Conservation (phyloP, 1,140 invertebrate species). For the Mizuhopecten yessoensis region DNA sequence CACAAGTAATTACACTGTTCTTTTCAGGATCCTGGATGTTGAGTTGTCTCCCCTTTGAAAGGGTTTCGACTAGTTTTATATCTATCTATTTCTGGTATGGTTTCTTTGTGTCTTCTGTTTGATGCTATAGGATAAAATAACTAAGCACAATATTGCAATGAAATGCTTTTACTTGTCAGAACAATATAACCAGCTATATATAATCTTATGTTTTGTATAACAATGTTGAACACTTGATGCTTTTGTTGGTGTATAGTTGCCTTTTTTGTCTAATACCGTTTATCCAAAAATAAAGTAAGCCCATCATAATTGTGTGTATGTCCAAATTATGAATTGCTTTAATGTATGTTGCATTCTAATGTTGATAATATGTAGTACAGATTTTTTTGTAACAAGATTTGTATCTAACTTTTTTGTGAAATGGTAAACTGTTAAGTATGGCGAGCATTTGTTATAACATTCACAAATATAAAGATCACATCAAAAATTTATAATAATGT, state of each 20-base stretch:
- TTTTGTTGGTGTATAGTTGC: neutral
- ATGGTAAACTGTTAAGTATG: too few relatives aligned
- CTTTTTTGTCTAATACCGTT: neutral
- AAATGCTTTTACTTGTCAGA: too few relatives aligned
- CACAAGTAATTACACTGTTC: neutral
- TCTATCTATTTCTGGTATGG: neutral
- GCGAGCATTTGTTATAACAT: too few relatives aligned
- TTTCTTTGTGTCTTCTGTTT: neutral
- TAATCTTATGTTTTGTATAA: neutral
- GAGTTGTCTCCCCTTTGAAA: neutral
- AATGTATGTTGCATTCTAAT: neutral
- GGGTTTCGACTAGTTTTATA: neutral
- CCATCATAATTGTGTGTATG: neutral
- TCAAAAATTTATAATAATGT: too few relatives aligned
- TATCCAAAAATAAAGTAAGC: neutral
- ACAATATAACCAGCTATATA: neutral
- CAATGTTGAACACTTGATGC: neutral
- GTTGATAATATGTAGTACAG: too few relatives aligned
- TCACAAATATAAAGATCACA: too few relatives aligned
- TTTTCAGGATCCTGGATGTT: neutral
- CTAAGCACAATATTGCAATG: too few relatives aligned
- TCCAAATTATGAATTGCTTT: neutral
- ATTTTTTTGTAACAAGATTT: too few relatives aligned
- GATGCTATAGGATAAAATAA: neutral
- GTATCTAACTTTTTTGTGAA: too few relatives aligned